These are phyloP conservation scores for Drosophila ironensis DNA, from an alignment of 1,140 invertebrate species.

Conservation along the genomic window DNA sequence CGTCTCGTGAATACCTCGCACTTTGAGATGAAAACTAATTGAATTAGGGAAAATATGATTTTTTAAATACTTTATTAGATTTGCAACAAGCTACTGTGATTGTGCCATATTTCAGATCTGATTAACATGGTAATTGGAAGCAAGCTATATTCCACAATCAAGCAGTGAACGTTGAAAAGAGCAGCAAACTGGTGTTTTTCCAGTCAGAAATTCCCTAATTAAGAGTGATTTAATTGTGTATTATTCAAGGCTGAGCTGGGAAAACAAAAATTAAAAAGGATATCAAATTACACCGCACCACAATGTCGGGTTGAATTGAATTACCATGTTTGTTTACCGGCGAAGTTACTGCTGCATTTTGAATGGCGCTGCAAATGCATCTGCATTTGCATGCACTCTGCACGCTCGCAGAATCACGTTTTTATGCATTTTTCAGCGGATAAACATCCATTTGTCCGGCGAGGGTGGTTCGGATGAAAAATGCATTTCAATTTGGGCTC, in stretches of 20 bases:
- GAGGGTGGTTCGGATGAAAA: constrained; percentile 44
- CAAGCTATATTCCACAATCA: too few relatives aligned
- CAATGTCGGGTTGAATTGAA: constrained; percentile 17
- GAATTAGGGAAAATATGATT: too few relatives aligned
- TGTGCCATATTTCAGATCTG: too few relatives aligned
- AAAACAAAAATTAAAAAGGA: background rate
- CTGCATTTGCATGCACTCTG: constrained; percentile 49
- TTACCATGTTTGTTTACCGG: constrained; percentile 7
- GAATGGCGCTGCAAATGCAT: constrained; percentile 8
- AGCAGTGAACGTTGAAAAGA: too few relatives aligned
- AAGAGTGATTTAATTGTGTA: background rate
- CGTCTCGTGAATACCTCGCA: too few relatives aligned
- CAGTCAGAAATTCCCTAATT: too few relatives aligned
- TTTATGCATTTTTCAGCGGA: constrained; percentile 67
- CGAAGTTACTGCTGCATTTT: constrained; percentile 41
- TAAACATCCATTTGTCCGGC: constrained; percentile 45
- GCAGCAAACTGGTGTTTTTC: too few relatives aligned
- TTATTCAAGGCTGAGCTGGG: background rate
- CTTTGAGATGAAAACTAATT: too few relatives aligned
- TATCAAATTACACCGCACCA: constrained; percentile 12
- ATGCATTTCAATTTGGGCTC: constrained; percentile 69
- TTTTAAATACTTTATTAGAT: too few relatives aligned
- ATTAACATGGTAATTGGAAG: too few relatives aligned
- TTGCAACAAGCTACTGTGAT: too few relatives aligned
- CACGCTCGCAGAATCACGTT: constrained; percentile 10